These are phyloP conservation scores for Esox masquinongy DNA, from an alignment of 2,797 vertebrate genomes.

Conservation along the genomic window DNA sequence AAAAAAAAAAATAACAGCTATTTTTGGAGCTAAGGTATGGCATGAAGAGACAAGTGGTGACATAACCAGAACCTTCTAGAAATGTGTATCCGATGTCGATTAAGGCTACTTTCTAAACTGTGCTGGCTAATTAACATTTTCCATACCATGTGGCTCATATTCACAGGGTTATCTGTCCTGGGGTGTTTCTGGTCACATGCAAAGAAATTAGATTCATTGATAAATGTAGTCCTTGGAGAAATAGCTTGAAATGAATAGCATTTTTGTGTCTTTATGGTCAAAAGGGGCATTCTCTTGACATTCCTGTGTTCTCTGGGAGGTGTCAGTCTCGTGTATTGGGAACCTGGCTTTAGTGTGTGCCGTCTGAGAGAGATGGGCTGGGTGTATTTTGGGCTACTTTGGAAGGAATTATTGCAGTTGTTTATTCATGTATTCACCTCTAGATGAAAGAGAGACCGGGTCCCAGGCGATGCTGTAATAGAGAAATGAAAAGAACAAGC, in stretches of 20 bases:
- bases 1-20: slow-evolving; percentile 60
- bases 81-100: no score
- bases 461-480: slow-evolving; percentile 54
- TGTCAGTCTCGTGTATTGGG: background rate
- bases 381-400: slow-evolving; percentile 65
- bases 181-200: background rate
- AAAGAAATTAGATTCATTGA: background rate
- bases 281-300: background rate
- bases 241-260: background rate
- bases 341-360: background rate
- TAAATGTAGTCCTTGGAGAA: background rate
- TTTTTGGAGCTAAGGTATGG: slow-evolving; percentile 65
- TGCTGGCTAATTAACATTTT: background rate
- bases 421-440: slow-evolving; percentile 72
- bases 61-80: slow-evolving; percentile 39
- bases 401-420: slow-evolving; percentile 64
- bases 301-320: background rate
- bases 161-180: background rate
- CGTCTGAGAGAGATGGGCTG: background rate
- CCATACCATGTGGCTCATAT: background rate
- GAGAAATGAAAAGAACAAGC: slow-evolving; percentile 10
- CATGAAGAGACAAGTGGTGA: slow-evolving; percentile 53
- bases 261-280: background rate
- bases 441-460: slow-evolving; percentile 66
- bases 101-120: background rate